Evolutionary conservation across 2,888 invertebrate genomes (phyloP).

Genomic region (Campoletis raptor): DNA sequence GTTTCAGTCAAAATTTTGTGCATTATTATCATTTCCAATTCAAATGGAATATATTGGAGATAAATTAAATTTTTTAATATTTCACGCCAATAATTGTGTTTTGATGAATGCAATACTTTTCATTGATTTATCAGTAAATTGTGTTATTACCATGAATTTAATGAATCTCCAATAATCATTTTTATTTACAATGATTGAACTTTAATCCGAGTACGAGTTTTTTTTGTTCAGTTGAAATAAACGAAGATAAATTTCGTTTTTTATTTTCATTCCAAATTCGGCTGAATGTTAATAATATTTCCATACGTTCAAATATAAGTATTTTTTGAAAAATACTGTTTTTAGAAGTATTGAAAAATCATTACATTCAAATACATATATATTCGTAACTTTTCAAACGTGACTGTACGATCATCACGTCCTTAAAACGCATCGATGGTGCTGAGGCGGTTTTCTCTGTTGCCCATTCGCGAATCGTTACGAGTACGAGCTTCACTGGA

Average conservation of each 20-base stretch:
- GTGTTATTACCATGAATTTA: background rate
- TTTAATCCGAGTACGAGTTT: background rate
- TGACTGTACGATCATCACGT: slow-evolving; percentile 7
- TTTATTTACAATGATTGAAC: background rate
- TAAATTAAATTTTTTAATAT: background rate
- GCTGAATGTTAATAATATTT: background rate
- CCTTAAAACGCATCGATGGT: slow-evolving; percentile 4
- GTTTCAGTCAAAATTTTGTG: background rate
- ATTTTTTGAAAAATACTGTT: background rate
- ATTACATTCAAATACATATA: background rate
- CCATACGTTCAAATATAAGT: background rate
- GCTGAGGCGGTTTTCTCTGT: slow-evolving; percentile 8
- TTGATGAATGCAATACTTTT: background rate
- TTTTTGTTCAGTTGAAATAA: no score
- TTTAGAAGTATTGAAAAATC: background rate
- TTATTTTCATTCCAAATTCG: background rate
- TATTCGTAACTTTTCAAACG: background rate
- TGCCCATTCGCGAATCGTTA: slow-evolving; percentile 72
- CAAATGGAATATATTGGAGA: background rate
- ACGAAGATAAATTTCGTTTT: no score
- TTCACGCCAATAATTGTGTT: background rate
- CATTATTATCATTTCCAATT: background rate
- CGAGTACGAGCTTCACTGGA: slow-evolving; percentile 73
- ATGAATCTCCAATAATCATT: background rate
- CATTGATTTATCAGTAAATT: background rate